Conservation (phyloP, 2,888 invertebrate species). For the Orthonychiurus folsomi region DNA sequence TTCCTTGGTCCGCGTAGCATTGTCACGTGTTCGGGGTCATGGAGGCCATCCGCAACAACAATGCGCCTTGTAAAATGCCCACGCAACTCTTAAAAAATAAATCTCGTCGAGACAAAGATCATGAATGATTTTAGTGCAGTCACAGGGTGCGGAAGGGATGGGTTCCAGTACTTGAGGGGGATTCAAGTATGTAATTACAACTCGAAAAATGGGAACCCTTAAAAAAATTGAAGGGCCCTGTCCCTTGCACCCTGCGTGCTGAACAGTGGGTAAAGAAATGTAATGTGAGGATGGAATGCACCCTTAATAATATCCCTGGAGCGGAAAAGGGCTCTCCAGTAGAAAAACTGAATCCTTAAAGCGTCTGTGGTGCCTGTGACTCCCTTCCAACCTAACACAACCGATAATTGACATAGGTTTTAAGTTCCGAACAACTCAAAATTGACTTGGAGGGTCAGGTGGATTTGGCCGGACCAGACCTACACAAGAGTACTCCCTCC, state of each 20-base stretch:
- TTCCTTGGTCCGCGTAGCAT: not conserved
- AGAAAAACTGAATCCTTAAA: not conserved
- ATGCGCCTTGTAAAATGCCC: too few relatives aligned
- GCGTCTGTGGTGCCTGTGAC: not conserved
- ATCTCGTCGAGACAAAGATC: too few relatives aligned
- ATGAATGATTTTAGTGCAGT: too few relatives aligned
- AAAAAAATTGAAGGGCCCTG: not conserved
- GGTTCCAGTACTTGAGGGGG: too few relatives aligned
- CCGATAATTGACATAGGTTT: constrained; percentile 1
- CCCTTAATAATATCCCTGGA: not conserved
- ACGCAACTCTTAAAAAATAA: too few relatives aligned
- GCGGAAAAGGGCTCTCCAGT: not conserved
- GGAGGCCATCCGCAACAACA: too few relatives aligned
- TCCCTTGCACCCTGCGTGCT: not conserved
- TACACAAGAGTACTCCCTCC: too few relatives aligned
- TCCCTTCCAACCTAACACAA: not conserved
- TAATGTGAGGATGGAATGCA: not conserved
- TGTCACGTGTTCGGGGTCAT: not conserved
- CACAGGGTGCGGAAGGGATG: too few relatives aligned
- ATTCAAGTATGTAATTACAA: constrained; percentile 1
- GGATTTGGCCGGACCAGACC: too few relatives aligned
- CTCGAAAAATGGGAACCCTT: not conserved
- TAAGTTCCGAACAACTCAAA: not conserved
- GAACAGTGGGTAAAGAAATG: not conserved
- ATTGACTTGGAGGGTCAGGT: not conserved